Conservation (phyloP, 2,888 invertebrate species). For the Dryobotodes eremita region DNA sequence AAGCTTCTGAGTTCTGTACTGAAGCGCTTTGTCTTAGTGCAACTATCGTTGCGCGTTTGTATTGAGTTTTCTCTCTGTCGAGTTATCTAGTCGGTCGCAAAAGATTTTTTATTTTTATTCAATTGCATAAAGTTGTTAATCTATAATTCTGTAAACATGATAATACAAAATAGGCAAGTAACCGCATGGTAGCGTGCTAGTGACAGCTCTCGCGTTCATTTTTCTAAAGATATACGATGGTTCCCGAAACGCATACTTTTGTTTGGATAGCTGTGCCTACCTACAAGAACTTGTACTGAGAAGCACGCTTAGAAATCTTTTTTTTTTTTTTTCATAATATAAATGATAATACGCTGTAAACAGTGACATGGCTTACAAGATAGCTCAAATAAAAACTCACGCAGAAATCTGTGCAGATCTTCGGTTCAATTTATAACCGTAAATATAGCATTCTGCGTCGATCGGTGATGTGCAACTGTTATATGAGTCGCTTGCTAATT, state of each 20-base stretch:
- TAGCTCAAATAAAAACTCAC: neutral
- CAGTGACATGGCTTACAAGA: neutral
- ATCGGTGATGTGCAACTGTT: neutral
- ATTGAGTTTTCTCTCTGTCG: neutral
- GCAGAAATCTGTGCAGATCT: neutral
- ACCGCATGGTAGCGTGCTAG: neutral
- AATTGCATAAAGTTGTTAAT: neutral
- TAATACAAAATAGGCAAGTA: neutral
- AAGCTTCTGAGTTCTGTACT: neutral
- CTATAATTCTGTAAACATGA: neutral
- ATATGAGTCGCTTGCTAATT: neutral
- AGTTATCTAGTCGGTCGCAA: neutral
- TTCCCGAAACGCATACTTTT: neutral
- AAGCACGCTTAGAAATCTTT: neutral
- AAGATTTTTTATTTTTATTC: neutral
- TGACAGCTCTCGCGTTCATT: neutral
- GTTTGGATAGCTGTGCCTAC: neutral
- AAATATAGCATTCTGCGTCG: neutral
- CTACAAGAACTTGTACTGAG: neutral
- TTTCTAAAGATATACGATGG: neutral
- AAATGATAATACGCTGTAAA: neutral
- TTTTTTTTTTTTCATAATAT: too few relatives aligned
- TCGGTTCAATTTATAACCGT: neutral
- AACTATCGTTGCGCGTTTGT: neutral
- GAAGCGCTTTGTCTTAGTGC: neutral